Conservation (phyloP, 2,113 vertebrate species). For the Nothobranchius furzeri region DNA sequence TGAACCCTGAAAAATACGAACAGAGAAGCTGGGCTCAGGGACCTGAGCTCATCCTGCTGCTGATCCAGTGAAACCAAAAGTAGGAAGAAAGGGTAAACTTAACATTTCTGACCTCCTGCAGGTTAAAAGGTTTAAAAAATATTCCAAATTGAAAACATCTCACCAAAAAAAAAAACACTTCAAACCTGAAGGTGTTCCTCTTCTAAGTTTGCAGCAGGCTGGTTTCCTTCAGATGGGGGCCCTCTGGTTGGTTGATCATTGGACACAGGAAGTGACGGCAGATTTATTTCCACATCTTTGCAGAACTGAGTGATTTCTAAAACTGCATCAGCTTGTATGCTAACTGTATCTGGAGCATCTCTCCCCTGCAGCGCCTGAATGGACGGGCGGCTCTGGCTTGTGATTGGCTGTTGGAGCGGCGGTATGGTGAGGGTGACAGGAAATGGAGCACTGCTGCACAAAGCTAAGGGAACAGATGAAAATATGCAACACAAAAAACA, state of each 20-base stretch:
- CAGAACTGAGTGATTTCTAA: neutral
- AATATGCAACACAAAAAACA: neutral
- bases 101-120: too few species aligned
- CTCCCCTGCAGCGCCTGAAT: neutral
- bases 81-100: too few species aligned
- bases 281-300: neutral
- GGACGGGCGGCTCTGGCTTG: neutral
- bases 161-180: too few species aligned
- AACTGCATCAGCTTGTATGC: conserved; percentile 4
- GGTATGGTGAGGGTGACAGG: conserved; percentile 47
- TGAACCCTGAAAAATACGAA: conserved; percentile 14
- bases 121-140: too few species aligned
- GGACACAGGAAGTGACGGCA: conserved; percentile 33
- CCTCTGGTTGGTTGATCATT: conserved; percentile 3
- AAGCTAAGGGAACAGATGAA: neutral
- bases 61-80: too few species aligned
- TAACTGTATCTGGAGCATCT: neutral
- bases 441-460: neutral
- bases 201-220: neutral
- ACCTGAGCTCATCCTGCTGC: too few species aligned
- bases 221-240: neutral
- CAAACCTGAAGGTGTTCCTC: neutral
- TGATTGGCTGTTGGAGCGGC: conserved; percentile 5
- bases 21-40: neutral
- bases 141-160: too few species aligned